A percentile compares a stretch with the other conserved stretches of the same genome.
Conservation (phyloP, 2,797 vertebrate genomes). For the Heterohyrax brucei region DNA sequence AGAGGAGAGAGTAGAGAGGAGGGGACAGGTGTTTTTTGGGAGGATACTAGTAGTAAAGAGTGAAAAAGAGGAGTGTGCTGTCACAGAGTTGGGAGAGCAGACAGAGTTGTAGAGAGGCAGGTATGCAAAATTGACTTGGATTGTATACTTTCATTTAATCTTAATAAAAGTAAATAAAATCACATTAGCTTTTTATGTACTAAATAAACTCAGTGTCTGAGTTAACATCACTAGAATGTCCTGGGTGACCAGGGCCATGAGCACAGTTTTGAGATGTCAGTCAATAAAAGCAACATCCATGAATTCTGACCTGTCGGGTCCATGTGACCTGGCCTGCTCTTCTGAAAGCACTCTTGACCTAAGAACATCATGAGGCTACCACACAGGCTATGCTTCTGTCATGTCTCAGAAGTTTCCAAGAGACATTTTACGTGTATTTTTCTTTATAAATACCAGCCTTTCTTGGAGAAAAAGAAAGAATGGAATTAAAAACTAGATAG, state of each 20-base stretch:
- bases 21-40: too few relatives aligned
- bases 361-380: background rate
- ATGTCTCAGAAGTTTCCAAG: background rate
- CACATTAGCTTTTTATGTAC: background rate
- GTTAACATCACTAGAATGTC: background rate
- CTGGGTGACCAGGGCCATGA: background rate
- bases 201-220: background rate
- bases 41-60: too few relatives aligned
- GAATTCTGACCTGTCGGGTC: background rate
- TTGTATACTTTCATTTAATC: background rate
- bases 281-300: background rate
- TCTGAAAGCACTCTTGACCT: too few relatives aligned
- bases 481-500: background rate
- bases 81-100: too few relatives aligned
- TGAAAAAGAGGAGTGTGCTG: too few relatives aligned
- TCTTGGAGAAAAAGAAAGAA: background rate
- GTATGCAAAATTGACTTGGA: too few relatives aligned
- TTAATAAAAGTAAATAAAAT: background rate
- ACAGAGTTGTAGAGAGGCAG: too few relatives aligned
- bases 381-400: background rate
- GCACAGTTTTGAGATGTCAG: background rate
- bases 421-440: background rate
- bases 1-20: too few relatives aligned
- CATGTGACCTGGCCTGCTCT: background rate
- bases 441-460: background rate